Evolutionary conservation across 2,113 vertebrate genomes (phyloP).

Genomic region (Chrysemys picta): DNA sequence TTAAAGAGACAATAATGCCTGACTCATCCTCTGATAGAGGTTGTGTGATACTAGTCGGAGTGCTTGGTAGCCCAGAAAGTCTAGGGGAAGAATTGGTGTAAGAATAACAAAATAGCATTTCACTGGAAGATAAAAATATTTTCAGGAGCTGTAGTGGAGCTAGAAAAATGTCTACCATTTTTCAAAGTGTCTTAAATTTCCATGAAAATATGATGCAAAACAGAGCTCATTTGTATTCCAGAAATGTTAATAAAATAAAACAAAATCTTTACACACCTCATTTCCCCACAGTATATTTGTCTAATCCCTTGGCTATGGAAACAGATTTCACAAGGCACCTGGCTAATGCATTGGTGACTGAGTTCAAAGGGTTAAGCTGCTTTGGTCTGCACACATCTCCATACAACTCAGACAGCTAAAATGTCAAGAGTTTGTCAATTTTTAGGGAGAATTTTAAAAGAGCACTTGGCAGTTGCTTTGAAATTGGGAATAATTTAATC

Average conservation of each 20-base stretch:
- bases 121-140: not conserved
- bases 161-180: not conserved
- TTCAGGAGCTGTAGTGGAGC: not conserved
- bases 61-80: not conserved
- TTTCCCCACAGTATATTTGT: not conserved
- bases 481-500: not conserved
- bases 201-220: not conserved
- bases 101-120: not conserved
- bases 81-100: not conserved
- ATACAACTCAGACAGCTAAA: not conserved
- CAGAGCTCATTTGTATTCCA: not conserved
- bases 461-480: not conserved
- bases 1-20: not conserved
- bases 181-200: not conserved
- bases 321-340: not conserved
- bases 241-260: not conserved
- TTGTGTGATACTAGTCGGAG: not conserved
- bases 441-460: not conserved
- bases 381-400: not conserved
- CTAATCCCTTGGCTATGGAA: not conserved
- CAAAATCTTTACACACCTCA: not conserved
- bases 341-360: not conserved
- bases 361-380: not conserved
- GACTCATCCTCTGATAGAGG: not conserved
- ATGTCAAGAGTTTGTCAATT: not conserved